Percentiles rank a stretch among this genome's conserved stretches.
Conservation (phyloP, 2,113 vertebrate genomes). For the Lichenostomus cassidix region DNA sequence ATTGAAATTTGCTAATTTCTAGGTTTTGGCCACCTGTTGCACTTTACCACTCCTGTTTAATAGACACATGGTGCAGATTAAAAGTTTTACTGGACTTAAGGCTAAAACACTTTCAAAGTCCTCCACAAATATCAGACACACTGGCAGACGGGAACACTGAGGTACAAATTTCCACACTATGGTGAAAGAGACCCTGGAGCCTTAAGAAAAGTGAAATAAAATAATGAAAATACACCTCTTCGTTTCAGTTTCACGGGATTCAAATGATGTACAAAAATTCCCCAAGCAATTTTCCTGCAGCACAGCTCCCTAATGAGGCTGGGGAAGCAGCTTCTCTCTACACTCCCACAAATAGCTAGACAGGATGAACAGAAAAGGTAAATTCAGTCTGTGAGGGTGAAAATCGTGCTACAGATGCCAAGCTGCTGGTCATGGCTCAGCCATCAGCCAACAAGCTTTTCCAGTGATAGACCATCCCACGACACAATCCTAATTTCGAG, state of each 20-base stretch:
- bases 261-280: constrained; percentile 30
- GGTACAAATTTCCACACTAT: not conserved
- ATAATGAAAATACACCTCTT: constrained; percentile 21
- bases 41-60: not conserved
- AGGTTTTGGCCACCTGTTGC: not conserved
- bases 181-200: not conserved
- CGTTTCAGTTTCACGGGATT: constrained; percentile 16
- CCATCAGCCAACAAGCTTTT: not conserved
- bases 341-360: not conserved
- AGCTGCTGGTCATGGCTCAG: not conserved
- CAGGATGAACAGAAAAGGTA: not conserved
- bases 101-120: not conserved
- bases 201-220: not conserved
- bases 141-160: not conserved
- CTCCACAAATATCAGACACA: not conserved
- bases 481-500: not conserved
- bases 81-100: not conserved
- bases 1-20: not conserved
- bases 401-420: not conserved
- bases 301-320: constrained; percentile 56
- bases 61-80: not conserved
- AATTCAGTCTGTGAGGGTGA: not conserved
- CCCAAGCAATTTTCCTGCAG: constrained; percentile 50
- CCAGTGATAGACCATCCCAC: not conserved
- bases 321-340: not conserved